phyloP scores from a whole-genome alignment of 2,113 vertebrate genomes.

The Delphinapterus leucas region DNA sequence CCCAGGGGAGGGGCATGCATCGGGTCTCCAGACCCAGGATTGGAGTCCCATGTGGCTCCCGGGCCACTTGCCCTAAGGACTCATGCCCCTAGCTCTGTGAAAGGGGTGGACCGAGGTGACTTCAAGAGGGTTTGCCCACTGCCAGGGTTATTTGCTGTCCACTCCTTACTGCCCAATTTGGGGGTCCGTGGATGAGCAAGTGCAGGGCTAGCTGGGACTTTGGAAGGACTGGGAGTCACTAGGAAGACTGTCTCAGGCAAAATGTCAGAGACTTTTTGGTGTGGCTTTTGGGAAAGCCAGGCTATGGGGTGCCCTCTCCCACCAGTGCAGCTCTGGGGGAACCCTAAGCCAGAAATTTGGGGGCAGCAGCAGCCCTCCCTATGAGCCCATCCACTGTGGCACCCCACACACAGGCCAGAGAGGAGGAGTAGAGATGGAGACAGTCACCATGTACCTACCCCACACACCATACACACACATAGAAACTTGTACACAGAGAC shows the following conservation, averaged over 20 bases:
- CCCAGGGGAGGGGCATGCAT: background rate
- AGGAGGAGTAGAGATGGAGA: background rate
- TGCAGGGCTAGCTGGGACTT: background rate
- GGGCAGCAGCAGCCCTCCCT: background rate
- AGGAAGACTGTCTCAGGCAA: background rate
- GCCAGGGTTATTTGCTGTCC: background rate
- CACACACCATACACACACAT: accelerated
- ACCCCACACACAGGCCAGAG: background rate
- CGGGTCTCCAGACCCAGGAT: background rate
- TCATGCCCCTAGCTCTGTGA: background rate
- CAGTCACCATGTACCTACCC: background rate
- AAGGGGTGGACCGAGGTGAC: background rate
- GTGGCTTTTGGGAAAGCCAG: background rate
- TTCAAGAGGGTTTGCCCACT: background rate
- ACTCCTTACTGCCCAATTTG: background rate
- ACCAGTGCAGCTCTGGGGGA: background rate
- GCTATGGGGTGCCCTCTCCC: too few species aligned
- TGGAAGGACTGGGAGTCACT: background rate
- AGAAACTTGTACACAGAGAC: background rate
- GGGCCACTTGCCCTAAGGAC: background rate
- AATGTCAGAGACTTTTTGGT: background rate
- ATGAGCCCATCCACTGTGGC: background rate
- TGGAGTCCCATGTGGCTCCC: background rate
- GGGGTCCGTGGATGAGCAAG: background rate
- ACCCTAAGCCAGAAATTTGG: background rate